These are phyloP conservation scores for Oreonectes daqikongensis DNA, from an alignment of 2,797 vertebrate genomes.

Conservation along the genomic window DNA sequence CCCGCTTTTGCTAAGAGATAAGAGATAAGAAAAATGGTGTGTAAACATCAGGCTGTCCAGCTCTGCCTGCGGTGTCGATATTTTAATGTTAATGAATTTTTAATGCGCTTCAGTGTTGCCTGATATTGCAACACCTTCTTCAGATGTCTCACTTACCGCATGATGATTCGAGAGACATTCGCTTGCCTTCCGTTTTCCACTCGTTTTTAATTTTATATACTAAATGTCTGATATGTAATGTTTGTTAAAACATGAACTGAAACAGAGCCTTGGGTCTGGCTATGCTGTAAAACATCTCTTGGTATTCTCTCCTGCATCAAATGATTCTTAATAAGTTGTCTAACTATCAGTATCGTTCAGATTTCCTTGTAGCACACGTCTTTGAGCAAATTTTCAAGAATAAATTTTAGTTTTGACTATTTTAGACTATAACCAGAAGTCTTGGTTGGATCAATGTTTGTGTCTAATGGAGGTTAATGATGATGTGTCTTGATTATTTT, in stretches of 20 bases:
- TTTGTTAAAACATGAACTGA: not conserved
- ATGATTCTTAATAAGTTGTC: not conserved
- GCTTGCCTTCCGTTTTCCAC: not conserved
- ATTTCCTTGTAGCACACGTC: not conserved
- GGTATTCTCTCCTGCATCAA: not conserved
- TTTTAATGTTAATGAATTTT: constrained; percentile 51
- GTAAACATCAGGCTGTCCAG: constrained; percentile 25
- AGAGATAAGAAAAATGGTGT: constrained; percentile 4
- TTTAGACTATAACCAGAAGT: not conserved
- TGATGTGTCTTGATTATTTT: constrained; percentile 40
- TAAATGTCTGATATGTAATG: not conserved
- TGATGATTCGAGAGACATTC: not conserved
- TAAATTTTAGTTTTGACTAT: not conserved
- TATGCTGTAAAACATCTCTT: not conserved
- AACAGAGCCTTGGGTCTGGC: constrained; percentile 5
- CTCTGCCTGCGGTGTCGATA: constrained; percentile 9
- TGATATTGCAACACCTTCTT: constrained; percentile 47
- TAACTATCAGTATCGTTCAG: not conserved
- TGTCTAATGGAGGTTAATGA: constrained; percentile 31
- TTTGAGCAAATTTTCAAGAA: not conserved
- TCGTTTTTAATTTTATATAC: not conserved
- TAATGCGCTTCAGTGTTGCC: constrained; percentile 39
- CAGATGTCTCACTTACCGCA: constrained; percentile 14
- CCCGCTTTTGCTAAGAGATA: not conserved
- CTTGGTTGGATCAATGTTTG: not conserved